phyloP scores from a whole-genome alignment of 2,113 vertebrate species.

The Lophochroa leadbeateri region DNA sequence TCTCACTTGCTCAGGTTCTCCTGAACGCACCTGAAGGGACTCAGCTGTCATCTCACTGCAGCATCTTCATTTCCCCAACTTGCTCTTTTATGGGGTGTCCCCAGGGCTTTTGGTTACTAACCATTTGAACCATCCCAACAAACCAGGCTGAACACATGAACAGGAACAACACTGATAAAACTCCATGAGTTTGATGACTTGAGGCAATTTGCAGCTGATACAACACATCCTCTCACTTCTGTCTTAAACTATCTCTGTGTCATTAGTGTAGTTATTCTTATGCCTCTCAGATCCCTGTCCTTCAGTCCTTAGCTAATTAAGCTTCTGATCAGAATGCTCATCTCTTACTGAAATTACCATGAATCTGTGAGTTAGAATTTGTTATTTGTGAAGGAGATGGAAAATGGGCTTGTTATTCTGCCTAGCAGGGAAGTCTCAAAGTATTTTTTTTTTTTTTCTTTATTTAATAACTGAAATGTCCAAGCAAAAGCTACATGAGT shows the following conservation, averaged over 20 bases:
- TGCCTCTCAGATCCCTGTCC: not conserved
- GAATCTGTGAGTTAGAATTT: not conserved
- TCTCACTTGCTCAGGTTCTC: not conserved
- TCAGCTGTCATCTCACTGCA: not conserved
- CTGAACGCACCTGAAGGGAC: not conserved
- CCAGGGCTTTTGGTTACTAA: not conserved
- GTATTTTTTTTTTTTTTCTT: not conserved
- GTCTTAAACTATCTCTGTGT: not conserved
- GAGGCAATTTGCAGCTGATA: not conserved
- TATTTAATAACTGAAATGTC: not conserved
- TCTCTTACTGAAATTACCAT: not conserved
- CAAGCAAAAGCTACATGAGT: not conserved
- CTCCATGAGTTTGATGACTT: not conserved
- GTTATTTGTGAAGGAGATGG: not conserved
- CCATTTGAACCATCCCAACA: not conserved
- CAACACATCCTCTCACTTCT: not conserved
- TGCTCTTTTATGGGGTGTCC: not conserved
- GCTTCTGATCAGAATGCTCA: not conserved
- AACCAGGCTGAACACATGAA: not conserved
- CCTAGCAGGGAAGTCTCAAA: not conserved
- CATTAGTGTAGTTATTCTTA: not conserved
- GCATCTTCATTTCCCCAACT: not conserved
- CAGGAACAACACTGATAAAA: not conserved
- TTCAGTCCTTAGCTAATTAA: not conserved
- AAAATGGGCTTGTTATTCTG: not conserved